Base-by-base conservation (phyloP, 2,113 vertebrate genomes). In the Motacilla tschutschensis region DNA sequence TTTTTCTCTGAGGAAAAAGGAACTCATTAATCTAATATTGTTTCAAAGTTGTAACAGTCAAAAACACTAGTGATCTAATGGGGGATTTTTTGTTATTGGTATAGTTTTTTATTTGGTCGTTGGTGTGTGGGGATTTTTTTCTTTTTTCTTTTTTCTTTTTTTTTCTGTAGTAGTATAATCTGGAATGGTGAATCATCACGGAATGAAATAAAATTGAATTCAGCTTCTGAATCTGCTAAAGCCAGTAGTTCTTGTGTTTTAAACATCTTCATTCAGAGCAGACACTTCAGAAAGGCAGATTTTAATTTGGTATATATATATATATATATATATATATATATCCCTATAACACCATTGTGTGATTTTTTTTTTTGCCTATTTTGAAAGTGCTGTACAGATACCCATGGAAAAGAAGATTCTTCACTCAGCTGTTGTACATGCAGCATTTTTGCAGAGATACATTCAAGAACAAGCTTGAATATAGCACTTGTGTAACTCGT, bases 31-130 rank as follows among this genome's bases (percentile, higher is more conserved):
- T 8, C 4, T 41, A 53, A 14, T 70, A 58, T 46, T 54, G 4
- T 54, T 69, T 65, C 26, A 65, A 38, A 63, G 43, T 14, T 55
- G 8, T 38, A 44, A 14, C n/a, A 50, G 3, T 64, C 44, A 19
- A 63, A 46, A n/a, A 4, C 8, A 24, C 2, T 31, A 28, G 6
- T 33, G 10, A 50, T 17, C 18, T 57, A 28, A 41, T 13, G 14
- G 14, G 2, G 2, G 3, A 12, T 8, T 36, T 41, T 40, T 29
- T 33, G 1, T 3, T 17, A 35, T 2, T 31, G 7, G 0, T 44
- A 17, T 7, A 29, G 11, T 36, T 35, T 2, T 16, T 73, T 33
- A 36, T 26, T 64, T 55, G 16, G 14, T 35, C 2, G 2, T 55
- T 47, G 17, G 5, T 12, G 20, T 33, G 17, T 26, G 18, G 9